These are phyloP conservation scores for Tachina fera DNA, from an alignment of 2,888 invertebrate species.

Conservation along the genomic window DNA sequence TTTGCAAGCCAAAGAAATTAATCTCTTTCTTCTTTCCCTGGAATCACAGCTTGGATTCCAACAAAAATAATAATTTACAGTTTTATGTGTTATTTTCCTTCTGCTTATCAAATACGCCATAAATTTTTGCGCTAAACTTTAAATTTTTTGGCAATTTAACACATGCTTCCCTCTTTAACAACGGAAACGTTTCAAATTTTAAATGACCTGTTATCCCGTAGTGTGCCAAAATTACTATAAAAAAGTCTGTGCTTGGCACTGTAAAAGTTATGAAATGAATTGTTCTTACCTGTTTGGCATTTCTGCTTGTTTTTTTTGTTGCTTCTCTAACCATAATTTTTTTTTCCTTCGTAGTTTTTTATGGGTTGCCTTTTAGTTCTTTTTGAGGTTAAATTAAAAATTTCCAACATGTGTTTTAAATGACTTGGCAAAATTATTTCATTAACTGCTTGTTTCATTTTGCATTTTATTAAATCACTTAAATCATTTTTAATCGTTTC, in stretches of 20 bases:
- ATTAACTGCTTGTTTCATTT: constrained; percentile 13
- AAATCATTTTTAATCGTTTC: constrained; percentile 24
- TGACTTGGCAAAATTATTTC: constrained; percentile 19
- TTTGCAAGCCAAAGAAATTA: constrained; percentile 30
- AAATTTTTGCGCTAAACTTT: constrained; percentile 52
- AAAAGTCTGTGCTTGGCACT: constrained; percentile 1
- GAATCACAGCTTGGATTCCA: constrained; percentile 28
- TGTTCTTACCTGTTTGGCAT: constrained; percentile 22
- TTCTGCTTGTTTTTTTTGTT: not conserved
- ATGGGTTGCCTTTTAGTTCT: not conserved
- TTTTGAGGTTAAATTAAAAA: constrained; percentile 20
- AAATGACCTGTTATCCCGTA: constrained; percentile 46
- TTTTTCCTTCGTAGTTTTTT: not conserved
- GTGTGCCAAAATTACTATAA: constrained; percentile 37
- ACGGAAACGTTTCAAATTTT: constrained; percentile 34
- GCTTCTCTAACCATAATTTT: constrained; percentile 6
- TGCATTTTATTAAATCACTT: constrained; percentile 3
- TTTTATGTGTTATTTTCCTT: constrained; percentile 22
- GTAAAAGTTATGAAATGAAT: constrained; percentile 12
- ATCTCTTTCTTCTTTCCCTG: constrained; percentile 37
- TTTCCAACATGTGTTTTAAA: constrained; percentile 32
- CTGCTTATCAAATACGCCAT: constrained; percentile 53
- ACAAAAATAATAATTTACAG: constrained; percentile 31
- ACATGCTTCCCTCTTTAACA: constrained; percentile 51
- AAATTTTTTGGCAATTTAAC: constrained; percentile 52